A percentile compares a stretch with the other conserved stretches of the same genome.
These are phyloP conservation scores for Polydrusus tereticollis DNA, from an alignment of 2,888 invertebrate species.

Conservation along the genomic window DNA sequence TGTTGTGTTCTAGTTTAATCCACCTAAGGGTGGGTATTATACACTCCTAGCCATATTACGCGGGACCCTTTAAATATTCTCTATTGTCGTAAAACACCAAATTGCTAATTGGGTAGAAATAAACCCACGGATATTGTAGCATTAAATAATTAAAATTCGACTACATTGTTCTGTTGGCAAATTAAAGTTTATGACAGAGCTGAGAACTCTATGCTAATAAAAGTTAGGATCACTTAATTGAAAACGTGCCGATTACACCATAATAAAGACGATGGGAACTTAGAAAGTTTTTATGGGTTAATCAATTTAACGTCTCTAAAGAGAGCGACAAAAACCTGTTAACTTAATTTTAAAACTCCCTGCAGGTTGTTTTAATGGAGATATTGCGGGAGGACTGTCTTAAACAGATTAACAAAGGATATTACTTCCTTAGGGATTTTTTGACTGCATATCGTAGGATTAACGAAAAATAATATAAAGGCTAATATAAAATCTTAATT, in stretches of 20 bases:
- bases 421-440: no score
- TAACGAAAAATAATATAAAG: no score
- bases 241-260: constrained; percentile 15
- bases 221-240: constrained; percentile 4
- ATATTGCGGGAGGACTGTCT: background rate
- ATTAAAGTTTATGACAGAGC: background rate
- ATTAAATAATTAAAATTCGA: background rate
- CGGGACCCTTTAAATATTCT: background rate
- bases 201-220: background rate
- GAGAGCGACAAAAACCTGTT: background rate
- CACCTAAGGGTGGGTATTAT: no score
- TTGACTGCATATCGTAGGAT: no score
- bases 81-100: background rate
- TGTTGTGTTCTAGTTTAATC: no score
- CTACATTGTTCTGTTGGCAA: constrained; percentile 11
- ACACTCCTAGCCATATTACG: background rate
- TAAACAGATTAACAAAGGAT: background rate
- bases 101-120: background rate
- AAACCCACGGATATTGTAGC: background rate
- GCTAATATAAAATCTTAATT: no score
- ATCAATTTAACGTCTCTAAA: constrained; percentile 1
- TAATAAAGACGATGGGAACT: constrained; percentile 1
- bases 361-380: background rate
- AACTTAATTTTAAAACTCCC: constrained; percentile 7
- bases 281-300: background rate